Base-by-base conservation (phyloP, 2,888 invertebrate genomes). In the Thera obeliscata region DNA sequence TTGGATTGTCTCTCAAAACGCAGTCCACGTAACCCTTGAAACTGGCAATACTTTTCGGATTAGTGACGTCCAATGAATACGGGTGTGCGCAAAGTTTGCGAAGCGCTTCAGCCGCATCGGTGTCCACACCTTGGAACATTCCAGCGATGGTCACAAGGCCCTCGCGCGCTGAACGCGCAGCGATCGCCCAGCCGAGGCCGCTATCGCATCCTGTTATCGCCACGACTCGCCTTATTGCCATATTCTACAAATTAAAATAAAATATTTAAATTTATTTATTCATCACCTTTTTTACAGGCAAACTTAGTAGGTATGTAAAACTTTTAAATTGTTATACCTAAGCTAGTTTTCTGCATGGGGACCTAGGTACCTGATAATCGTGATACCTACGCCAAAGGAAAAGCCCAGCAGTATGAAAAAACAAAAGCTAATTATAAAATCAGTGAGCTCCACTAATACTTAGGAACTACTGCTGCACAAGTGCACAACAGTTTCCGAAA, bases 161-260 rank as follows among this genome's bases (percentile, higher is more conserved):
- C 77, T 95, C 90, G 4, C 94, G 88, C 6, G 94, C 94, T 6
- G 95, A 88, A 74, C 96, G 94, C 35, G 95, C 93, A 0, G 96
- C 96, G 58, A 96, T 84, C 2, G 96, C 95, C 88, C 95, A 97
- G 64, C 98, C 98, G 12, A 98, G 93, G 2, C 98, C 98, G 66
- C 97, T 96, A 87, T 98, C 98, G 83, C 98, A 98, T 54, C 98
- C 98, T 6, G 97, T 97, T 74, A 98, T 95, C 22, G 97, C 94
- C 50, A 96, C 91, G 2, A 96, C 94, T 66, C 88, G 81, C 9
- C 78, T 87, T 59, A 86, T 74, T 2, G 85, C 77, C 89, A 90
- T 72, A 33, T 6, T 3, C 48, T 67, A 54, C 12, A 38, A 12
- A 12, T 41, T 3, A 38, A 38, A 5, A 38, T 38, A 38, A 38